Evolutionary conservation across 64 coral and sea anemone species (phyloP).

Genomic region (Montipora sp.): DNA sequence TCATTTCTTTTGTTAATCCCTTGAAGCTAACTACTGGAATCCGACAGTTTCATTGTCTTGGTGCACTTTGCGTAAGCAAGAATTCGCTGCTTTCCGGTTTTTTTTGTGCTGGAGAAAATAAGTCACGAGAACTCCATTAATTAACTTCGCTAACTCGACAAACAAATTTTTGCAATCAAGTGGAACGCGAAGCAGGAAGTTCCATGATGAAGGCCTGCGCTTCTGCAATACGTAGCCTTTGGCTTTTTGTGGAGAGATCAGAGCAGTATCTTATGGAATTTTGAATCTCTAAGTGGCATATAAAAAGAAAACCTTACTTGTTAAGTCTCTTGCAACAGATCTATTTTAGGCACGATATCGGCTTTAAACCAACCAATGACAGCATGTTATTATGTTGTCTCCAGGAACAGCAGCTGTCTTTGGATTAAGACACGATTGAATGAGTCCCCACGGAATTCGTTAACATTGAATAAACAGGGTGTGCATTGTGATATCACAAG

Average conservation of each 20-base stretch:
- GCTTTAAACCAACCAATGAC: slow-evolving; percentile 48
- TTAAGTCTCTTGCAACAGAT: background rate
- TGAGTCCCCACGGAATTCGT: background rate
- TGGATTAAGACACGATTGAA: background rate
- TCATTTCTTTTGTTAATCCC: background rate
- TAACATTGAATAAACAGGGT: slow-evolving; percentile 7
- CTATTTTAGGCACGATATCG: background rate
- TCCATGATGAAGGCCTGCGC: background rate
- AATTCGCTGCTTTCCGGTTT: background rate
- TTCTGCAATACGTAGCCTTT: background rate
- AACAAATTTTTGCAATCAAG: background rate
- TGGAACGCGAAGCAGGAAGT: background rate
- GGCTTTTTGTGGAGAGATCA: background rate
- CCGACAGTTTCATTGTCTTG: background rate
- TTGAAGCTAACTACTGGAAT: background rate
- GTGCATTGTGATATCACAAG: slow-evolving; percentile 5
- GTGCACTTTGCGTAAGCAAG: background rate
- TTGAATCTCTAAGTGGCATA: background rate
- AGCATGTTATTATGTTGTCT: background rate
- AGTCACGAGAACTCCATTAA: background rate
- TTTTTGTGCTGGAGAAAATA: background rate
- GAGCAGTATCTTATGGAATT: slow-evolving; percentile 12
- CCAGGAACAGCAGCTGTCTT: slow-evolving; percentile 65
- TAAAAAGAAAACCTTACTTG: slow-evolving; percentile 23
- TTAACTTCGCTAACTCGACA: background rate